phyloP scores from a whole-genome alignment of 23 tunicate genomes.

The Ascidia mentula region DNA sequence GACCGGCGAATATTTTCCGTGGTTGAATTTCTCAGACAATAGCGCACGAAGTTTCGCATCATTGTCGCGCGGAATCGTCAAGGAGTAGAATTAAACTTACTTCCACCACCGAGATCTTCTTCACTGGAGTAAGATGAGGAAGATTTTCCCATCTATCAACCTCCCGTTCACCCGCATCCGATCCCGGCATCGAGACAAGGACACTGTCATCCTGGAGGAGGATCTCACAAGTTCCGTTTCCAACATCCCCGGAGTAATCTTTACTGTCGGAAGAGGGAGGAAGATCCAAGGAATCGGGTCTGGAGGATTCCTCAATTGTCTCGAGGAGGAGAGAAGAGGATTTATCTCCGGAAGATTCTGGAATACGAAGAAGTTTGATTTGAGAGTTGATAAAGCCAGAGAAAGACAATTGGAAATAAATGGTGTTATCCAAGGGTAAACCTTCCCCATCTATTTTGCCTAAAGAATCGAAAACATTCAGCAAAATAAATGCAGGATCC shows the following conservation, averaged over 20 bases:
- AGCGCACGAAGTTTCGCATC: too few species aligned
- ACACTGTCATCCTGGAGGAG: neutral
- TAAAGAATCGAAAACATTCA: too few species aligned
- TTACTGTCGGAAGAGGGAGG: neutral
- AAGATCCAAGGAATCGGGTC: neutral
- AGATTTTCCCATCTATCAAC: constrained; percentile 16
- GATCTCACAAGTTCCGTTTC: neutral
- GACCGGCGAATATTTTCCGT: too few species aligned
- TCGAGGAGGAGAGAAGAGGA: neutral
- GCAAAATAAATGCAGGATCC: too few species aligned
- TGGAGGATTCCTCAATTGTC: neutral
- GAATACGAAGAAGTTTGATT: too few species aligned
- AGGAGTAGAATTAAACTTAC: neutral
- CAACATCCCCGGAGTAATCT: neutral
- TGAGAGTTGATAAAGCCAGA: too few species aligned
- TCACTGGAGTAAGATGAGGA: constrained; percentile 1
- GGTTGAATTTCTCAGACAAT: too few species aligned
- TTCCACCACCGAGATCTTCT: neutral
- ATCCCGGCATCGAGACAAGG: constrained; percentile 4
- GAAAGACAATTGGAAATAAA: too few species aligned
- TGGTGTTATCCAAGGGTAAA: too few species aligned
- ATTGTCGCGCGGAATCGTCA: too few species aligned
- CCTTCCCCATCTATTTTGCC: too few species aligned
- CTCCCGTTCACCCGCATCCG: constrained; percentile 3
- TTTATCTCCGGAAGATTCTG: too few species aligned